These are phyloP conservation scores for Falco columbarius DNA, from an alignment of 2,797 vertebrate species.

Conservation along the genomic window DNA sequence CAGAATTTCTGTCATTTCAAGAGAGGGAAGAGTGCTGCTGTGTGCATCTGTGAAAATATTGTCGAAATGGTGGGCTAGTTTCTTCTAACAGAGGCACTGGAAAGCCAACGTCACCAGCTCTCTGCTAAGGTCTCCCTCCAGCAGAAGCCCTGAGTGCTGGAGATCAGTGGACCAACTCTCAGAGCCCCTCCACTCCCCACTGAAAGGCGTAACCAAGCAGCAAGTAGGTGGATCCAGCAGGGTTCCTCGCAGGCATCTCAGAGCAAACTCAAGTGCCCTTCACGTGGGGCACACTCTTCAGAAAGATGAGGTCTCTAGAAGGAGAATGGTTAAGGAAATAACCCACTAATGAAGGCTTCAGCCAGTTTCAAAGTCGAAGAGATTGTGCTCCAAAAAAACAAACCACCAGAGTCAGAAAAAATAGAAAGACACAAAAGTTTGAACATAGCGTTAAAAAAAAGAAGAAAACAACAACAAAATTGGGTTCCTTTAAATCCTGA, in stretches of 20 bases:
- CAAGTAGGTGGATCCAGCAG: neutral
- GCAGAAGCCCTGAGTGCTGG: neutral
- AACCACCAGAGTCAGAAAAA: no score
- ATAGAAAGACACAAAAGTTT: neutral
- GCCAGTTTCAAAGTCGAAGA: neutral
- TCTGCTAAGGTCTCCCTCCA: neutral
- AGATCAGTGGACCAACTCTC: neutral
- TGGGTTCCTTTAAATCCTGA: slow-evolving; percentile 49
- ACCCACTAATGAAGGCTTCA: neutral
- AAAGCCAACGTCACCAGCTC: neutral
- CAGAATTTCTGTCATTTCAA: neutral
- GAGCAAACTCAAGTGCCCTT: neutral
- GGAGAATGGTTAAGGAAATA: neutral
- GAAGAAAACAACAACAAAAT: slow-evolving; percentile 38
- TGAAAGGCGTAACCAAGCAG: neutral
- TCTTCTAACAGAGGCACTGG: neutral
- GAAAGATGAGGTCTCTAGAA: neutral
- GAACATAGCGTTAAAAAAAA: neutral
- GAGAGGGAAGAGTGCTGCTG: neutral
- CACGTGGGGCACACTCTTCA: neutral
- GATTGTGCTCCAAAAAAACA: neutral
- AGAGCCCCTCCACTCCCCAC: neutral
- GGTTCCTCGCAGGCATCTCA: neutral
- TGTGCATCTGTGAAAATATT: neutral
- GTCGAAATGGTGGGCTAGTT: neutral